Evolutionary conservation across 2,113 vertebrate species (phyloP).

Genomic region (Coregonus clupeaformis): DNA sequence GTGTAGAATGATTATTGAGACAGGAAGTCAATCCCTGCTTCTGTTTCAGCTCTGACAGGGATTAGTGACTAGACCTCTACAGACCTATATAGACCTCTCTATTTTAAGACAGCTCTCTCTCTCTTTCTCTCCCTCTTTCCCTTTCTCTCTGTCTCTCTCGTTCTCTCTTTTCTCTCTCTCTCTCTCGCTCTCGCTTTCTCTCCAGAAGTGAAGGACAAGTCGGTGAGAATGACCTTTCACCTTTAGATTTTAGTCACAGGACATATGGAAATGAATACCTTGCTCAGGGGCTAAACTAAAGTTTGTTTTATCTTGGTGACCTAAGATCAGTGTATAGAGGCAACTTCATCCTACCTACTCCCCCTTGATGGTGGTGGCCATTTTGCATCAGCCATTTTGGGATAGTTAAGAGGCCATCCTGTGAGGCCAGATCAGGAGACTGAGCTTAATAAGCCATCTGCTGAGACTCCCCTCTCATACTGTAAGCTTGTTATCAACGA

Average conservation of each 20-base stretch:
- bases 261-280: neutral
- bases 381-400: neutral
- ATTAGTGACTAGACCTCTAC: constrained; percentile 37
- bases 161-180: too few relatives aligned
- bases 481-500: neutral
- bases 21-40: constrained; percentile 32
- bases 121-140: neutral
- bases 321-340: neutral
- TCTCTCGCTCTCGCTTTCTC: neutral
- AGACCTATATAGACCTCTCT: constrained; percentile 16
- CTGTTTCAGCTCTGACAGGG: too few relatives aligned
- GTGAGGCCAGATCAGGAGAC: neutral
- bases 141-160: too few relatives aligned
- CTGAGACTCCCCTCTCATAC: neutral
- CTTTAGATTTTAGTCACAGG: neutral
- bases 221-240: too few relatives aligned
- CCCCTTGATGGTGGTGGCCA: neutral
- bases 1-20: too few relatives aligned
- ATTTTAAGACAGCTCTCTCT: constrained; percentile 31
- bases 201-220: neutral
- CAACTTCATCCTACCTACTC: neutral
- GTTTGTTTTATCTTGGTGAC: neutral
- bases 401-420: neutral
- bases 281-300: neutral
- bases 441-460: constrained; percentile 3